A percentile compares a stretch with the other conserved stretches of the same genome.
Conservation (phyloP, 2,113 vertebrate species). For the Archilochus colubris region DNA sequence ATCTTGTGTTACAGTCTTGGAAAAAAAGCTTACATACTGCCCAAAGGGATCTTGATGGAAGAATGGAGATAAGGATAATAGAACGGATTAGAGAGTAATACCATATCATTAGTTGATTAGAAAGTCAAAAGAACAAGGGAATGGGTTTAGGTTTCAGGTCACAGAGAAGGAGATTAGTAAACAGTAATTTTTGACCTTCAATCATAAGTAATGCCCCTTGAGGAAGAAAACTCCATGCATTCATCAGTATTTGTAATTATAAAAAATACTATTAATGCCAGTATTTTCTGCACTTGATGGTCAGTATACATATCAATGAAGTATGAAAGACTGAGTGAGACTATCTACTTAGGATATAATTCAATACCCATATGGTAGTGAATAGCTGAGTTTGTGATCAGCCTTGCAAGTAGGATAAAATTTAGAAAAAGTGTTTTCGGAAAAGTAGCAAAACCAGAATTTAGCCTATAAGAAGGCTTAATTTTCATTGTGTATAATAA, state of each 20-base stretch:
- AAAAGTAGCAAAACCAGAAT: background rate
- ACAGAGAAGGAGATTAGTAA: background rate
- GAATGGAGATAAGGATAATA: conserved; percentile 12
- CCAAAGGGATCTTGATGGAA: conserved; percentile 1
- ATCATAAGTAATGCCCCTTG: background rate
- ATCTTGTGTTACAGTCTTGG: background rate
- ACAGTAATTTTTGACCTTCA: background rate
- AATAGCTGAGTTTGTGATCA: background rate
- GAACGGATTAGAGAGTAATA: conserved; percentile 28
- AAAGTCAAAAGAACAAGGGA: background rate
- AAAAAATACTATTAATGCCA: background rate
- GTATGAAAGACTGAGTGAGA: background rate
- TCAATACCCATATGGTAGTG: background rate
- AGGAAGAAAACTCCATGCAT: background rate
- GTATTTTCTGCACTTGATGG: background rate
- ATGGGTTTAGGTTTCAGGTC: conserved; percentile 3
- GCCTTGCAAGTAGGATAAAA: background rate
- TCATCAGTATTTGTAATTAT: background rate
- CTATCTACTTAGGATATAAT: background rate
- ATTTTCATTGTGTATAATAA: background rate
- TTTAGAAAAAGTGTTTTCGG: background rate
- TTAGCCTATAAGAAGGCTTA: background rate
- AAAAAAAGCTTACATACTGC: background rate
- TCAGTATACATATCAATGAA: background rate
- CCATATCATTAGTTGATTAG: background rate